Evolutionary conservation across 2,113 vertebrate genomes (phyloP), one percentile per base, ranked within the genome.

Genomic region (Symphodus melops): DNA sequence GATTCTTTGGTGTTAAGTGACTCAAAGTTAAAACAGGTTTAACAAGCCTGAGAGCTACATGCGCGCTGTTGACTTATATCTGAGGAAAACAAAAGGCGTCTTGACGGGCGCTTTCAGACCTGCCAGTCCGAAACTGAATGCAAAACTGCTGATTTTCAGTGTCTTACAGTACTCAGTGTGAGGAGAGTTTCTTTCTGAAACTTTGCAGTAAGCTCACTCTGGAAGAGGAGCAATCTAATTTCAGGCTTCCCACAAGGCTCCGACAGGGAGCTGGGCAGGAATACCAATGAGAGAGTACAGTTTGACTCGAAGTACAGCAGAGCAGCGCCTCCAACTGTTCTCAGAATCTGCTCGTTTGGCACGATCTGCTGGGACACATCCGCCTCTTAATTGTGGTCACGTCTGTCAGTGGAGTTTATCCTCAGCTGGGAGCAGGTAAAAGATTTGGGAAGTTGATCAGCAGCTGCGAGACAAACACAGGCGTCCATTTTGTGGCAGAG

Each of bases 241-340:
- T 68, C 63, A 68, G 66, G 39, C 59, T 58, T 68, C 68, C 59
- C 37, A 64, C 68, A 41, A 61, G 64, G 67, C 77, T 73, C 16
- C 46, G 42, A 48, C 23, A 51, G 63, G 12, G 37, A 72, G 51
- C 48, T 64, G 41, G 20, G 75, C 61, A 80, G 60, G 72, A 73
- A 80, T 80, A 83, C 80, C 55, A 67, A 73, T 58, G 72, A 76
- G 36, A 4, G 42, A 23, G 28, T 49, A 66, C 57, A 72, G 48
- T 62, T 62, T 10, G 17, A 44, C 9, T 64, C 37, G 33, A 62
- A 23, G 52, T 16, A 62, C 28, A 46, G 36, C 33, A 52, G 36
- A n/a, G 21, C 63, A 65, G 44, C 3, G 1, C 37, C 23, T 72
- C 60, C 39, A 59, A 54, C 52, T 16, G 28, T 51, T 68, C 62